Base-by-base conservation (phyloP, 2,113 vertebrate genomes). In the Carlito syrichta region DNA sequence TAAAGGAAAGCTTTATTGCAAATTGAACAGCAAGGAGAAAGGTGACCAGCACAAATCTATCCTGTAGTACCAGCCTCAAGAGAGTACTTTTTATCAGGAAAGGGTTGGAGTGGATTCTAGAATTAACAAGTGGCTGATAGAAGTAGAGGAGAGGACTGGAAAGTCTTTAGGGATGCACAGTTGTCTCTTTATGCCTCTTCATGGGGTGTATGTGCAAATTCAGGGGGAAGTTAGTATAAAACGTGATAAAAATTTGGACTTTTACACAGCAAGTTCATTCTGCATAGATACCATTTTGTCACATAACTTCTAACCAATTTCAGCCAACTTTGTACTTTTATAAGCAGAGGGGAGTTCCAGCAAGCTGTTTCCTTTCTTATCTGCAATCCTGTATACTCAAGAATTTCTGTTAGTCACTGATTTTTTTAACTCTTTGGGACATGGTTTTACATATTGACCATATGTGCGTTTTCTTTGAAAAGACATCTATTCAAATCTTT, bases 241-340 rank as follows among this genome's bases (percentile, higher is more conserved):
- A 66, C 32, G 16, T 32, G 8, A 66, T 66, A 32, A 16, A 66
- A 66, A 66, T n/a, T 35, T 66, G 35, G 32, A 32, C 63, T 35
- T 2, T 66, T 30, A 66, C 35, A 32, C 32, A 66, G 16, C 63
- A 66, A n/a, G 32, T 66, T 66, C 16, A 7, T 66, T 66, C 16
- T 0, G 14, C 63, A n/a, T 32, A n/a, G 6, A 66, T 16, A 6
- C 16, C 3, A 4, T 6, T 66, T 66, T 30, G 16, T 7, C 6
- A 66, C 8, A 66, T n/a, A 7, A 30, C 6, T 66, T 66, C 63
- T 66, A 66, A 66, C 16, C 8, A 7, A 3, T 66, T 4, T n/a
- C 63, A 66, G 32, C 63, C 63, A n/a, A 16, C 35, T 66, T n/a
- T 66, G 32, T 66, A 8, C 32, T 16, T 16, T 66, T 66, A 66